A percentile compares a stretch with the other conserved stretches of the same genome.
phyloP scores from a whole-genome alignment of 2,113 vertebrate genomes.

The Strigops habroptila region DNA sequence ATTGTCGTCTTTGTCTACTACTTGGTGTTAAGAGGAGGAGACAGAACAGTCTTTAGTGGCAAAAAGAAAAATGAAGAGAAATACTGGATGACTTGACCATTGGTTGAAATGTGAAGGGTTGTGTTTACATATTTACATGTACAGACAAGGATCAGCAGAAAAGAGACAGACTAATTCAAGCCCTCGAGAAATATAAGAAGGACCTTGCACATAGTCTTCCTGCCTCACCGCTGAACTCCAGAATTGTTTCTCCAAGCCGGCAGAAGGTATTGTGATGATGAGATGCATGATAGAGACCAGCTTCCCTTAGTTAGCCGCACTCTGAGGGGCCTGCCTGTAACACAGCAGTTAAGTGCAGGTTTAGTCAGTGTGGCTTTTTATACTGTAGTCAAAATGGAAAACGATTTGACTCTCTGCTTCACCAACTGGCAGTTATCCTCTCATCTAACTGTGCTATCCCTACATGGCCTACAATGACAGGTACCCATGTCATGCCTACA shows the following conservation, averaged over 20 bases:
- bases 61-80: not conserved
- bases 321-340: not conserved
- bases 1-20: not conserved
- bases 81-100: not conserved
- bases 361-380: not conserved
- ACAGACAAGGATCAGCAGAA: conserved; percentile 61
- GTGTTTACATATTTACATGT: not conserved
- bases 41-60: not conserved
- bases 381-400: not conserved
- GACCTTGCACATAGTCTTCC: not conserved
- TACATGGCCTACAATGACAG: not conserved
- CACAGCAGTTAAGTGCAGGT: not conserved
- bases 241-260: conserved; percentile 30
- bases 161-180: conserved; percentile 55
- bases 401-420: not conserved
- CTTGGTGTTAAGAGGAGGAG: not conserved
- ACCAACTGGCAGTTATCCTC: not conserved
- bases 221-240: not conserved
- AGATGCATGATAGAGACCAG: accelerated
- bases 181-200: conserved; percentile 29
- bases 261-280: conserved; percentile 3
- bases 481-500: not conserved
- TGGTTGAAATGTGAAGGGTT: not conserved
- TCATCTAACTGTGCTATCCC: not conserved
- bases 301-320: not conserved